A percentile compares a stretch with the other conserved stretches of the same genome.
Evolutionary conservation across 64 coral and sea anemone genomes (phyloP).

Genomic region (Actinia equina): DNA sequence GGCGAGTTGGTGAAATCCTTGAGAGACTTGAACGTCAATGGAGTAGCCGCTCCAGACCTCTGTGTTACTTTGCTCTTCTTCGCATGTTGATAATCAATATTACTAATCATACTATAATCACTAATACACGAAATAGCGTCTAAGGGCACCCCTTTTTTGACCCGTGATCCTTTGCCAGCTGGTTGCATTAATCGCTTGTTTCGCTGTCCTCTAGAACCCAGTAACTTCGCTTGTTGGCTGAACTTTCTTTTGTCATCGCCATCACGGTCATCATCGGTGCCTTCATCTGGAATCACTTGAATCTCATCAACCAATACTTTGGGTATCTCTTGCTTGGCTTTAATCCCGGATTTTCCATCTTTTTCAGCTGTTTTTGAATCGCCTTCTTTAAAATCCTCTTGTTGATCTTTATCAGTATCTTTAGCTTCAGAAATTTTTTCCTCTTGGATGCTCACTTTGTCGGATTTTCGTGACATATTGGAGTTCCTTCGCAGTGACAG

Average conservation of each 20-base stretch:
- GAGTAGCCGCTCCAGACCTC: slow-evolving; percentile 34
- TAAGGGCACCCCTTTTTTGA: slow-evolving; percentile 43
- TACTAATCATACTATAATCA: slow-evolving; percentile 69
- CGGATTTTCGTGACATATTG: slow-evolving; percentile 26
- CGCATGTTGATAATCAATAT: slow-evolving; percentile 55
- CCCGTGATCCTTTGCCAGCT: slow-evolving; percentile 12
- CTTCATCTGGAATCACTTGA: slow-evolving; percentile 72
- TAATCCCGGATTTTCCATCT: background rate
- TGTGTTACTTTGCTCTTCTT: slow-evolving; percentile 31
- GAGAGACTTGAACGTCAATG: slow-evolving; percentile 77
- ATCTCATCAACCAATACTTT: slow-evolving; percentile 36
- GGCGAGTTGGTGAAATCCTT: slow-evolving; percentile 95
- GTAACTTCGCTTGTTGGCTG: slow-evolving; percentile 32
- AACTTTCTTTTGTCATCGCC: slow-evolving; percentile 10
- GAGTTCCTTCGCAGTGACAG: slow-evolving; percentile 26
- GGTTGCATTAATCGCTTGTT: slow-evolving; percentile 22
- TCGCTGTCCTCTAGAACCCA: slow-evolving; percentile 35
- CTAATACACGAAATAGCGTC: slow-evolving; percentile 85
- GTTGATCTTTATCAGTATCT: background rate
- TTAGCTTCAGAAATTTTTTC: slow-evolving; percentile 6
- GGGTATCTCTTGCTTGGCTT: slow-evolving; percentile 4
- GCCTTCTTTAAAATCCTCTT: background rate
- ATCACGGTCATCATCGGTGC: background rate
- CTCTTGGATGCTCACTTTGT: slow-evolving; percentile 3
- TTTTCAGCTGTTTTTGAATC: slow-evolving; percentile 19